Evolutionary conservation across 2,113 vertebrate genomes (phyloP).

Genomic region (Xyrauchen texanus): DNA sequence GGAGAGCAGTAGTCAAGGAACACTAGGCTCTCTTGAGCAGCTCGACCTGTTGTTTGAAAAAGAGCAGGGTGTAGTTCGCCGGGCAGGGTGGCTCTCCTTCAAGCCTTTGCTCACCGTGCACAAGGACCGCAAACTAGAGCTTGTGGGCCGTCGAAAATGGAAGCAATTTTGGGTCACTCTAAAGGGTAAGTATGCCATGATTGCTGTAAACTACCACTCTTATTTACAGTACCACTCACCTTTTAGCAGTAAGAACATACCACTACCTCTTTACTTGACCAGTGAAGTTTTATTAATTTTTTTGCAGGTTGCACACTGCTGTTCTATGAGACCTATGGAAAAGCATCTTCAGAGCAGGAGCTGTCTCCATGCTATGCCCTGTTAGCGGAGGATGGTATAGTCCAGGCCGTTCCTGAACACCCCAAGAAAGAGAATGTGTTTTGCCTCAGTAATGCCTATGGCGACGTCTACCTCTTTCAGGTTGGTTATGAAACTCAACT

Average conservation of each 20-base stretch:
- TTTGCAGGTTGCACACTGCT: constrained; percentile 87
- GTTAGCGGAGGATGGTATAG: constrained; percentile 90
- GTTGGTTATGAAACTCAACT: constrained; percentile 62
- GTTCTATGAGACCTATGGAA: constrained; percentile 92
- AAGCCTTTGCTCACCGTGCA: constrained; percentile 91
- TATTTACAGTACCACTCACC: neutral
- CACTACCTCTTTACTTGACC: neutral
- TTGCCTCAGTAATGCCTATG: constrained; percentile 95
- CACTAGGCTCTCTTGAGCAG: constrained; percentile 88
- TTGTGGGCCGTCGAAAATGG: constrained; percentile 90
- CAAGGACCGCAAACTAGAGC: constrained; percentile 93
- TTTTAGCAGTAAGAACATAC: neutral
- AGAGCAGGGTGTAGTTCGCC: constrained; percentile 91
- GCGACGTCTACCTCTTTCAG: constrained; percentile 96
- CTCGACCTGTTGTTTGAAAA: constrained; percentile 93
- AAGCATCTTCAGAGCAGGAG: constrained; percentile 83
- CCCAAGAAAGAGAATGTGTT: constrained; percentile 97
- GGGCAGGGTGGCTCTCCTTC: constrained; percentile 95
- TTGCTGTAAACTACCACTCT: neutral
- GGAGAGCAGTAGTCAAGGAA: constrained; percentile 86
- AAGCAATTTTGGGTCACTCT: constrained; percentile 96
- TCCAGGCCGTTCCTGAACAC: constrained; percentile 94
- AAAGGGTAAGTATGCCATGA: constrained; percentile 90
- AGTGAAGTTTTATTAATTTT: neutral
- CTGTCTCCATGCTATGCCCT: constrained; percentile 85